A percentile compares a stretch with the other conserved stretches of the same genome.
Conservation (phyloP, 2,113 vertebrate genomes). For the Stegastes partitus region DNA sequence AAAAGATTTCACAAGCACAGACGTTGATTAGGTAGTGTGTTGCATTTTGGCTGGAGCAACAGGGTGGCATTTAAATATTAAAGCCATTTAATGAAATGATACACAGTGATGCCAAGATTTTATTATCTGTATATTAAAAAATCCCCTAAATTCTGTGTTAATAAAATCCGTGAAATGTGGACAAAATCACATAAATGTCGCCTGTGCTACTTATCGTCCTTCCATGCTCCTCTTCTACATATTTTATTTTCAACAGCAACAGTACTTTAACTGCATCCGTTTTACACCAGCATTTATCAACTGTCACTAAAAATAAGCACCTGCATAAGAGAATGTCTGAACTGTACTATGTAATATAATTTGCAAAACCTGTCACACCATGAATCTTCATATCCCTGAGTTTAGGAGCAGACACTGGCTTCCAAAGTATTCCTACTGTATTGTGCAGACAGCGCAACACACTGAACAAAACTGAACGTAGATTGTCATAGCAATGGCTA, state of each 20-base stretch:
- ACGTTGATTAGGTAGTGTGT: background rate
- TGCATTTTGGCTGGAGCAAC: slow-evolving; percentile 13
- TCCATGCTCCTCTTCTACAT: too few species aligned
- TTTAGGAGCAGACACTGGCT: background rate
- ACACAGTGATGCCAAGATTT: too few species aligned
- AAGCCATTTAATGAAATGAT: background rate
- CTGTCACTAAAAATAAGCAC: background rate
- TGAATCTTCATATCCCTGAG: too few species aligned
- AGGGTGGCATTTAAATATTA: slow-evolving; percentile 9
- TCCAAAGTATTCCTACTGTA: too few species aligned
- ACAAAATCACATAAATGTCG: background rate
- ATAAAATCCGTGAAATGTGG: slow-evolving; percentile 4
- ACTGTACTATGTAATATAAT: background rate
- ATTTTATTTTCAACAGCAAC: background rate
- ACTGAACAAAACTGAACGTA: background rate
- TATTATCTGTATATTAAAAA: too few species aligned
- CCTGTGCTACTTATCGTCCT: background rate
- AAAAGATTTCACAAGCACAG: background rate
- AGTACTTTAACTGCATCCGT: too few species aligned
- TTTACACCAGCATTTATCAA: background rate
- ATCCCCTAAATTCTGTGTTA: background rate
- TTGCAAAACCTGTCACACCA: background rate
- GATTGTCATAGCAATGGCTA: background rate
- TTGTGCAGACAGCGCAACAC: background rate
- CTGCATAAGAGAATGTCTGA: background rate